Evolutionary conservation across 2,888 invertebrate species (phyloP), one percentile per base, ranked within the genome.

Genomic region (Lochmaea crataegi): DNA sequence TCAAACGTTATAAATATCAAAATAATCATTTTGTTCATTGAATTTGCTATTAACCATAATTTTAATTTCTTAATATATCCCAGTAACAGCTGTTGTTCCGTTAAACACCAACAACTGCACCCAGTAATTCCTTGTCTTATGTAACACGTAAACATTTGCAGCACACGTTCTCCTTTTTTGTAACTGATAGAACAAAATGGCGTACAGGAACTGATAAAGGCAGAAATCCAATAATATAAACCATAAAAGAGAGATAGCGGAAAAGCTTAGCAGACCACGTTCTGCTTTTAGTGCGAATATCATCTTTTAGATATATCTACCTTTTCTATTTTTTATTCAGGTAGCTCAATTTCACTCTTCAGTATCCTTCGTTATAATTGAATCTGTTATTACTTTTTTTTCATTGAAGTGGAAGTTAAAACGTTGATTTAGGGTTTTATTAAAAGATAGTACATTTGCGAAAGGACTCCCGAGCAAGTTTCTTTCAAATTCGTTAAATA

Each of bases 141-240:
- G 18, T 16, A 16, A 10, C 61, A 61, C 61, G 61, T 61, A 60
- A 68, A 68, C 26, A 63, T 41, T 42, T 57, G 70, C 38, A 70
- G 11, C 70, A 45, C 64, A 64, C 64, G 42, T 51, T 32, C 45
- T 12, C 65, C 18, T 60, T 63, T 69, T 69, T 69, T 69, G 68
- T 63, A 69, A 69, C 68, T 71, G 41, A 71, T 71, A 61, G 16
- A 71, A 66, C 61, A 60, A 38, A 18, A 68, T 61, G 18, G 68
- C n/a, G 26, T 60, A 71, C 53, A 56, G 48, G 53, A 38, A 14
- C 71, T 66, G 71, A 71, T 71, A 71, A 71, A 58, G 61, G 66
- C 48, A 22, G 53, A 71, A 71, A 65, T 18, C 66, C 66, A 66
- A 71, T 66, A 66, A 71, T 61, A 63, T 53, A 45, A 51, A 22